phyloP scores from a whole-genome alignment of 2,113 vertebrate genomes.

The rat (Rattus norvegicus) region DNA sequence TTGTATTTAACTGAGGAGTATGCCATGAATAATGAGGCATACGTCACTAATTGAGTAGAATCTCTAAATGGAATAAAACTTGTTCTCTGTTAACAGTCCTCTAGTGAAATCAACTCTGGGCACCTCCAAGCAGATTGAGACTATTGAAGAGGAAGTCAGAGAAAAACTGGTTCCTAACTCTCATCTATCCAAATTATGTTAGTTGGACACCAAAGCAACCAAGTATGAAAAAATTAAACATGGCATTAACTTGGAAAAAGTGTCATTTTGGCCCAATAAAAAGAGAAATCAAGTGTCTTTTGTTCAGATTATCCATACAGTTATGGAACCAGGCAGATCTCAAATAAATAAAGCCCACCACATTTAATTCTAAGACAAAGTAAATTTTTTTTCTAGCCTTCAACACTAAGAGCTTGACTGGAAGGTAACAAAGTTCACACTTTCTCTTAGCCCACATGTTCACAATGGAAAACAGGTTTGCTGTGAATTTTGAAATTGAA shows the following conservation, averaged over 20 bases:
- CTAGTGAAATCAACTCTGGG: constrained; percentile 75
- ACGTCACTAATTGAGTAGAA: constrained; percentile 76
- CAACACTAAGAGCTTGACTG: background rate
- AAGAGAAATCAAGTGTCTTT: constrained; percentile 50
- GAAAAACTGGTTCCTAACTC: background rate
- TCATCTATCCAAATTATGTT: constrained; percentile 50
- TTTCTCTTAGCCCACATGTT: background rate
- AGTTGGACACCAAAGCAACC: constrained; percentile 7
- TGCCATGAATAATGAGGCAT: constrained; percentile 74
- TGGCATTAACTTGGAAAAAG: constrained; percentile 15
- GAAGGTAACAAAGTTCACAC: background rate
- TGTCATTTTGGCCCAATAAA: background rate
- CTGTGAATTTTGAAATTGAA: background rate
- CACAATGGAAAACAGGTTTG: background rate
- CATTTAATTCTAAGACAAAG: background rate
- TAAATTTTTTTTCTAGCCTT: background rate
- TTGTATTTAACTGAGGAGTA: constrained; percentile 69
- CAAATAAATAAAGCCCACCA: constrained; percentile 26
- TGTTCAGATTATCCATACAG: constrained; percentile 37
- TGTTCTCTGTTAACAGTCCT: constrained; percentile 77
- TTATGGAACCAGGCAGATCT: constrained; percentile 45
- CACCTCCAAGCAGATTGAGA: constrained; percentile 22
- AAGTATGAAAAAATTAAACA: constrained; percentile 25
- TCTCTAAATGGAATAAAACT: constrained; percentile 80
- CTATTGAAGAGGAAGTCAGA: constrained; percentile 40